Conservation (phyloP, 2,797 vertebrate species). For the Chrysocyon brachyurus region DNA sequence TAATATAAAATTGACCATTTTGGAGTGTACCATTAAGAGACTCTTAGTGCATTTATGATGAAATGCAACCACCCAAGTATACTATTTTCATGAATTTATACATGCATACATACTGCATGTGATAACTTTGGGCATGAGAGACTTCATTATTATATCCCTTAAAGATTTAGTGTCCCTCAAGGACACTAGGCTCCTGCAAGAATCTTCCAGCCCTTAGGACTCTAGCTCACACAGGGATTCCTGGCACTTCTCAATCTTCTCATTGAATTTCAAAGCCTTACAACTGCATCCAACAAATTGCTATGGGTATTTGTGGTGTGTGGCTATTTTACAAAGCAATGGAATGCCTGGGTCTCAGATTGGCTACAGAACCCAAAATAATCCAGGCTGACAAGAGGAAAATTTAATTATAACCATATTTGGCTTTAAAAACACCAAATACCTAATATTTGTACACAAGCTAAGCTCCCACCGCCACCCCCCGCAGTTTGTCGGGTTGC, state of each 20-base stretch:
- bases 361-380: not conserved
- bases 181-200: not conserved
- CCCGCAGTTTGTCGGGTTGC: not conserved
- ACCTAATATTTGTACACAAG: not conserved
- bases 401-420: not conserved
- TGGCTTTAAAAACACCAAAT: not conserved
- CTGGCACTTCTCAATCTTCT: not conserved
- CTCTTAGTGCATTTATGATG: rapidly evolving
- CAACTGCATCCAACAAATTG: not conserved
- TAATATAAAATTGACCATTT: not conserved
- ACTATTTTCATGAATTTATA: not conserved
- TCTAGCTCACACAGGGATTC: not conserved
- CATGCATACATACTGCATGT: rapidly evolving
- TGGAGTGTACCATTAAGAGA: not conserved
- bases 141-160: not conserved
- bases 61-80: not conserved
- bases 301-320: not conserved
- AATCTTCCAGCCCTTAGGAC: not conserved
- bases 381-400: not conserved
- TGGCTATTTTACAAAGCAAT: not conserved
- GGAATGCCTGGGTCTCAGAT: not conserved
- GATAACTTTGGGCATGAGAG: rapidly evolving
- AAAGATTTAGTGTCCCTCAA: not conserved
- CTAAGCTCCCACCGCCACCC: rapidly evolving
- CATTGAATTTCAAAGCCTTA: conserved; percentile 64